Evolutionary conservation across 2,888 invertebrate genomes (phyloP).

Genomic region (Tipula vernalis): DNA sequence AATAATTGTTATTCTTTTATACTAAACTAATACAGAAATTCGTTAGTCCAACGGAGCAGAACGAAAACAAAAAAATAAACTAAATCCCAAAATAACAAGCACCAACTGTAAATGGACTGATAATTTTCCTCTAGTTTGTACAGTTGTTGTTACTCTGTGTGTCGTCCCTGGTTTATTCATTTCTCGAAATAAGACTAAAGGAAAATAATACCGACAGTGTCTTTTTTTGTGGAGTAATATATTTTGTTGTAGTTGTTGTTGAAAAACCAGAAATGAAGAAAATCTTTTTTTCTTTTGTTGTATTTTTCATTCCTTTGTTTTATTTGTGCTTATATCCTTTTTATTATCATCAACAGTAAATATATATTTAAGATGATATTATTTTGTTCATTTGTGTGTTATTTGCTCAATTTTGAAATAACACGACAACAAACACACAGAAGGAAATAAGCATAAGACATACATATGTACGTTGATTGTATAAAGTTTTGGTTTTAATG

Average conservation of each 20-base stretch:
- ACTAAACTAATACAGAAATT: neutral
- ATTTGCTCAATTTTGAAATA: neutral
- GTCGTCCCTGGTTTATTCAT: neutral
- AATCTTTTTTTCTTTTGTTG: neutral
- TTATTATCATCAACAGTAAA: conserved; percentile 4
- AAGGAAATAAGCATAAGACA: neutral
- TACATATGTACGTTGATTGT: neutral
- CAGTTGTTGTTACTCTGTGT: neutral
- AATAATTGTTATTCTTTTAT: neutral
- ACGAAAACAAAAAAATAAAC: neutral
- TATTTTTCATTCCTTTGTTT: neutral
- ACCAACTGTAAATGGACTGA: neutral
- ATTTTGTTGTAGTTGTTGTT: neutral
- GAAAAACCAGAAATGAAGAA: neutral
- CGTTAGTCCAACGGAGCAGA: neutral
- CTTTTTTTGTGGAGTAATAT: neutral
- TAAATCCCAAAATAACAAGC: neutral
- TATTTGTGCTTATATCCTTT: neutral
- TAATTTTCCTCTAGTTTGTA: neutral
- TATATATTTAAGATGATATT: neutral
- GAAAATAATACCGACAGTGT: neutral
- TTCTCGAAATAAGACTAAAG: neutral
- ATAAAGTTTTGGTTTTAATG: neutral
- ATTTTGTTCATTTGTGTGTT: neutral
- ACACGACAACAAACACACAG: neutral